Base-by-base conservation (phyloP, 64 coral and sea anemone species). In the Pachyseris speciosa region DNA sequence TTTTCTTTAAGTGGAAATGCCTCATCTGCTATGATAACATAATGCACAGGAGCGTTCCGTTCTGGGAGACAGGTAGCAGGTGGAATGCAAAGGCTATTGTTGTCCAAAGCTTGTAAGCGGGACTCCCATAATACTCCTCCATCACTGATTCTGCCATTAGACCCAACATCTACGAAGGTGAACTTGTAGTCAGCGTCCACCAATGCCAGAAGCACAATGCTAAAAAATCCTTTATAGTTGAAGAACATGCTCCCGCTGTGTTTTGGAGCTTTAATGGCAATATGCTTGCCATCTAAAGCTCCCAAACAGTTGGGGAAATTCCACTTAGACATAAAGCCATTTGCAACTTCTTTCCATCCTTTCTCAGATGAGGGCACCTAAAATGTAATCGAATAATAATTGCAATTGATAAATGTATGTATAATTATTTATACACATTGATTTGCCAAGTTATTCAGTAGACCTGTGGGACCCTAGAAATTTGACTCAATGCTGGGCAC, bases 181-280 rank as follows among this genome's bases (percentile, higher is more conserved):
- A 87, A 87, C 43, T 57, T 70, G 31, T 87, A 87, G 33, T 87
- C 49, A 22, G 84, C 39, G 39, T 51, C 84, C 26, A 73, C 67
- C 40, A 73, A 22, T 33, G 67, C 84, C 42, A 87, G 43, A 9
- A 87, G 47, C 29, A 87, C 67, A 37, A 73, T 70, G 68, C 64
- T 49, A 20, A 65, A 64, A n/a, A 67, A 70, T 13, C 47, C 31
- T 30, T 80, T 80, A 20, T 80, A 80, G 45, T 80, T 80, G n/a
- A 5, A 53, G 75, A 53, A 80, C 60, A 25, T 12, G 24, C 19
- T 27, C 2, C 81, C 81, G 15, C 7, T 39, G 24, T 45, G 10
- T n/a, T 19, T 17, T 43, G 81, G 81, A 3, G 10, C 9, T 40
- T 32, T 33, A 12, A 83, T 84, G 38, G 51, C 57, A 65, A 84